Percentiles rank a stretch among this genome's conserved stretches.
phyloP scores from a whole-genome alignment of 2,113 vertebrate species.

The Merops nubicus region DNA sequence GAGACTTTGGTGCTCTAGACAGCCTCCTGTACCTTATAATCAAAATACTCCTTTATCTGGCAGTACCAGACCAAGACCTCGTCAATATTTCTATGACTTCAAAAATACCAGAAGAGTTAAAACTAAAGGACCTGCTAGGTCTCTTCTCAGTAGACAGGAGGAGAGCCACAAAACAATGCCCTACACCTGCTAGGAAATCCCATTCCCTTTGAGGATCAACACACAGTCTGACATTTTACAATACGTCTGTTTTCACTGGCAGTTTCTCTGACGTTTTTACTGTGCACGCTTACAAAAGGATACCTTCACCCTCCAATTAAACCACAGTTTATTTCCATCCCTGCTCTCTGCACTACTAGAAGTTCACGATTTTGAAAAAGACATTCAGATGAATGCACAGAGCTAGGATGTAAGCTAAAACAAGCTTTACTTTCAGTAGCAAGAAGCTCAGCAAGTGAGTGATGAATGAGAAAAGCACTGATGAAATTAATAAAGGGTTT shows the following conservation, averaged over 20 bases:
- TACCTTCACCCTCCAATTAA: background rate
- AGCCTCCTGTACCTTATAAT: no score
- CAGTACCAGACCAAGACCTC: background rate
- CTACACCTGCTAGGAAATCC: background rate
- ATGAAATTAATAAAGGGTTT: background rate
- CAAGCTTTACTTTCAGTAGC: background rate
- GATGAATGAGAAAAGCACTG: background rate
- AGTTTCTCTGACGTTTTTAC: no score
- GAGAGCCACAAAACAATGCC: background rate
- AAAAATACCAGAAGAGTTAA: background rate
- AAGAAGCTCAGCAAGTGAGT: background rate
- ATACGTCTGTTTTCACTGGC: fast-evolving
- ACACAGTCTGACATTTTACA: background rate
- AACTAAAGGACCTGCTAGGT: background rate
- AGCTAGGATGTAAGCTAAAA: background rate
- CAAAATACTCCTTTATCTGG: background rate
- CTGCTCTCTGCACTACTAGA: background rate
- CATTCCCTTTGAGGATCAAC: background rate
- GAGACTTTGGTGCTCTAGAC: background rate
- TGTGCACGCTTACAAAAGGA: background rate
- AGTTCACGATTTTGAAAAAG: background rate
- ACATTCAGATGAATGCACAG: fast-evolving
- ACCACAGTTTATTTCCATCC: background rate
- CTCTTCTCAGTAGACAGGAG: background rate
- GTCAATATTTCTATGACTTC: background rate